phyloP scores from a whole-genome alignment of 2,888 invertebrate genomes.

The Zaprionus lineosus region DNA sequence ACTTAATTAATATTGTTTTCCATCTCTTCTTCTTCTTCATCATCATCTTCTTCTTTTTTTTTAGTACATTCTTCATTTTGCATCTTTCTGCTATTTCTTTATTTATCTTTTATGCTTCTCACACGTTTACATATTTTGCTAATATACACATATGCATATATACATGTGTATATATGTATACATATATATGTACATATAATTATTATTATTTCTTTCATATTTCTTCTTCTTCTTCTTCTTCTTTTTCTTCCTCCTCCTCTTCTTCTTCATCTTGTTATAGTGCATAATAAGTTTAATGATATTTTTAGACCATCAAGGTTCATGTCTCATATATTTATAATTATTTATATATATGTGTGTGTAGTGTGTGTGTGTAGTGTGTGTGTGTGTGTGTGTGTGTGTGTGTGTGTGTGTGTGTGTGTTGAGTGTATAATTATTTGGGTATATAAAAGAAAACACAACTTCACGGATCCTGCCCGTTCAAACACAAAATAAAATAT shows the following conservation, averaged over 20 bases:
- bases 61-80: slow-evolving; percentile 10
- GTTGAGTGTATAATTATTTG: background rate
- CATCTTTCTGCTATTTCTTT: slow-evolving; percentile 7
- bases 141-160: too few species aligned
- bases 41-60: slow-evolving; percentile 4
- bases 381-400: background rate
- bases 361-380: slow-evolving; percentile 41
- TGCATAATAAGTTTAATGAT: slow-evolving; percentile 73
- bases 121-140: too few species aligned
- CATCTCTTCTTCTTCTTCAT: too few species aligned
- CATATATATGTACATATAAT: too few species aligned
- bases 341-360: slow-evolving; percentile 33
- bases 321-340: slow-evolving; percentile 45
- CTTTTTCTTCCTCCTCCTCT: background rate
- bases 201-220: slow-evolving; percentile 22
- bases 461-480: slow-evolving; percentile 80
- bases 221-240: background rate
- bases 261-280: slow-evolving; percentile 37
- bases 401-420: background rate
- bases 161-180: background rate
- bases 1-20: too few species aligned
- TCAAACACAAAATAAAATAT: slow-evolving; percentile 76
- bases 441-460: slow-evolving; percentile 55
- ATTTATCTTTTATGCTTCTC: too few species aligned
- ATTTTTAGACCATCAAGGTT: slow-evolving; percentile 79